Percentiles rank a stretch among this genome's conserved stretches.
These are phyloP conservation scores for Nomada ferruginata DNA, from an alignment of 2,888 invertebrate species.

Conservation along the genomic window DNA sequence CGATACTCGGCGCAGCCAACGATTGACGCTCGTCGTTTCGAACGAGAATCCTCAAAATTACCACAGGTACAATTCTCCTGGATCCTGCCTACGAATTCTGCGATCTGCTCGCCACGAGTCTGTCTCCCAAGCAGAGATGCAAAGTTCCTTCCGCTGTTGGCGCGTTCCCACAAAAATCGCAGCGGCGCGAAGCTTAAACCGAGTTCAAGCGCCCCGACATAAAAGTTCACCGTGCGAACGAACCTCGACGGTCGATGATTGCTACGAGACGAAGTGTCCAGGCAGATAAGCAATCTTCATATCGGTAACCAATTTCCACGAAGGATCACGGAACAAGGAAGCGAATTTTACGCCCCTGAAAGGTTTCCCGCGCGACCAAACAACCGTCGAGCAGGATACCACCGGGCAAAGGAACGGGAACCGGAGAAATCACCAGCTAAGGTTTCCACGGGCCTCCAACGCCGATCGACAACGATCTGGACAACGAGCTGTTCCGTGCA, in stretches of 20 bases:
- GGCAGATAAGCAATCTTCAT: neutral
- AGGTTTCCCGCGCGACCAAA: conserved; percentile 13
- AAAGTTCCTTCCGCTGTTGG: neutral
- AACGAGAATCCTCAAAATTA: neutral
- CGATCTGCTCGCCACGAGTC: neutral
- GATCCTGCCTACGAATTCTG: neutral
- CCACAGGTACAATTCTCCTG: neutral
- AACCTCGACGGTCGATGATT: neutral
- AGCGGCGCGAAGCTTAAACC: no score
- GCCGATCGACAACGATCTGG: conserved; percentile 41
- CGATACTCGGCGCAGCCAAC: neutral
- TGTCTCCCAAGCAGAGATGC: neutral
- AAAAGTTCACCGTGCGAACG: conserved; percentile 27
- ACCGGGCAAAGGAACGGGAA: neutral
- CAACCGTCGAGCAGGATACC: neutral
- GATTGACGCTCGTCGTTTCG: conserved; percentile 7
- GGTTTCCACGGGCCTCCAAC: conserved; percentile 13
- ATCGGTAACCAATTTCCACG: conserved; percentile 1
- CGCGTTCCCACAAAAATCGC: neutral
- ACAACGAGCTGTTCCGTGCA: conserved; percentile 29
- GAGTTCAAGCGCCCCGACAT: neutral
- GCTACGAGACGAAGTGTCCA: neutral
- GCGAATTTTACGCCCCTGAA: conserved; percentile 11
- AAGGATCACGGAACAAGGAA: conserved; percentile 24
- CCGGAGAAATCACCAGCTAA: conserved; percentile 19